Base-by-base conservation (phyloP, 2,888 invertebrate species). In the Tricholauxania praeusta region DNA sequence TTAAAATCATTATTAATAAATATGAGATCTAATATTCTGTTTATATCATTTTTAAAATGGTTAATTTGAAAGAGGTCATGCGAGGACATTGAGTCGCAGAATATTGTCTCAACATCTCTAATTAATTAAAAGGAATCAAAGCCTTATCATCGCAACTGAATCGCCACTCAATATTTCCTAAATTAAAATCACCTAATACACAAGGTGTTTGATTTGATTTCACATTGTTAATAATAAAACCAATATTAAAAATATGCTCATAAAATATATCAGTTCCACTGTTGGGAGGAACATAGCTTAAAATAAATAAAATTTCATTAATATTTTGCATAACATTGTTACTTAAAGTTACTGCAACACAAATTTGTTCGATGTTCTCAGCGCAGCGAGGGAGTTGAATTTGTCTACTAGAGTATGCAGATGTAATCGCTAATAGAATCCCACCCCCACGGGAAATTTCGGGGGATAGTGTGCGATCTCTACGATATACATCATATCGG, bases 271-370 rank as follows among this genome's bases (percentile, higher is more conserved):
- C 53, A 53, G 19, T 53, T 53, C n/a, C n/a, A n/a, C 53, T 53
- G 19, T 53, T 53, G 53, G 53, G 53, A 15, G n/a, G 53, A 53
- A 53, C 53, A 53, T 53, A 15, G 2, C 53, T 53, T 53, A 53
- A 22, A 53, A 53, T 53, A 53, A 53, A 53, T 4, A 53, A 14
- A 12, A 53, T 53, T 53, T 53, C 15, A 53, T 53, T 15, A 19
- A 15, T n/a, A 53, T 15, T 19, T 53, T 10, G 19, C 53, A 53
- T 15, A 10, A 53, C 8, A 2, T 53, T 53, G 53, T n/a, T 53
- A 19, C 19, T 53, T n/a, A 53, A 12, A 53, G 53, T 53, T 12
- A 53, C 53, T 53, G n/a, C 53, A 53, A 53, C 15, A 53, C 53
- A 53, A 15, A 53, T 53, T 53, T n/a, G 52, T 12, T 52, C 52